Evolutionary conservation across 2,888 invertebrate genomes (phyloP).

Genomic region (Octodonta nipae): DNA sequence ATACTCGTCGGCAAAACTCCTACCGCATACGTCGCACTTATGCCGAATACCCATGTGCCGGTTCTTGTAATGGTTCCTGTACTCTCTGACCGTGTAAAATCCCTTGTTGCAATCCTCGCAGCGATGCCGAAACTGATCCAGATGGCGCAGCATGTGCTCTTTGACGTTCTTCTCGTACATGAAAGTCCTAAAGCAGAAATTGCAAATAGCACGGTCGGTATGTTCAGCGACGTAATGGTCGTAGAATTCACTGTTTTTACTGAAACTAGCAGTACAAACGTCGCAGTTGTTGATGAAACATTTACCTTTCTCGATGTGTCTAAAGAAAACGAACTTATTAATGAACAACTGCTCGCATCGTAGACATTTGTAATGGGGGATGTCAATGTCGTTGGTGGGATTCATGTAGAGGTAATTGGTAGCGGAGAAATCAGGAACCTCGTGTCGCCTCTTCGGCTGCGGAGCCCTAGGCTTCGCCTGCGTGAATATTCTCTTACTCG

Average conservation of each 20-base stretch:
- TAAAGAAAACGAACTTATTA: constrained; percentile 31
- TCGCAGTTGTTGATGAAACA: constrained; percentile 35
- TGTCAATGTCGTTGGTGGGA: constrained; percentile 29
- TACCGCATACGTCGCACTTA: constrained; percentile 31
- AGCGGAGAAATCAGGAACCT: constrained; percentile 32
- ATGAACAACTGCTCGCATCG: constrained; percentile 34
- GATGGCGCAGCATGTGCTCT: constrained; percentile 33
- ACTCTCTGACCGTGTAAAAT: constrained; percentile 34
- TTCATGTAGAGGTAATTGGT: constrained; percentile 27
- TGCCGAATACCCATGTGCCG: constrained; percentile 35
- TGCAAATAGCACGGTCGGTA: constrained; percentile 32
- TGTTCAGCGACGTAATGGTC: constrained; percentile 29
- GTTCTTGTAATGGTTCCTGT: constrained; percentile 34
- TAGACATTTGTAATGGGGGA: constrained; percentile 31
- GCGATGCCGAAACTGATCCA: constrained; percentile 33
- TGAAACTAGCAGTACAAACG: constrained; percentile 28
- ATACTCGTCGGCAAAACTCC: constrained; percentile 34
- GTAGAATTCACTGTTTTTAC: constrained; percentile 31
- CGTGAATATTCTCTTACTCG: constrained; percentile 3
- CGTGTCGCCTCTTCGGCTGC: constrained; percentile 25
- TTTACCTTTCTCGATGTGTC: constrained; percentile 35
- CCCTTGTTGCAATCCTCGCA: constrained; percentile 35
- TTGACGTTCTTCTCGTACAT: constrained; percentile 36
- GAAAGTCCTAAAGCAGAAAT: constrained; percentile 34
- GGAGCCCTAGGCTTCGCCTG: constrained; percentile 19